Evolutionary conservation across 2,888 invertebrate genomes (phyloP).

Genomic region (Hipparchia semele): DNA sequence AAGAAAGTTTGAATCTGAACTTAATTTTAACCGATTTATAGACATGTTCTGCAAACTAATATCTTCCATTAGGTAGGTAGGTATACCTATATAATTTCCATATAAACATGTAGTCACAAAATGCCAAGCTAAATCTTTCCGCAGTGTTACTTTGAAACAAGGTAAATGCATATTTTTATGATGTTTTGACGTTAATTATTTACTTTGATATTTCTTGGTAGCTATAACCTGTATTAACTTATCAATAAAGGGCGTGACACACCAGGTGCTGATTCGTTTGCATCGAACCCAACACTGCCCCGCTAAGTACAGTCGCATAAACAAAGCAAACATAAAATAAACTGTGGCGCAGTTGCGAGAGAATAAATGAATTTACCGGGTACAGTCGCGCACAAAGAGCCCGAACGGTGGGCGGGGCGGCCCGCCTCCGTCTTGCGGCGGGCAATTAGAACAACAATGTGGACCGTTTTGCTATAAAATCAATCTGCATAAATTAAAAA

Average conservation of each 20-base stretch:
- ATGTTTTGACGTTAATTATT: no score
- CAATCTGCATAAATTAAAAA: constrained; percentile 62
- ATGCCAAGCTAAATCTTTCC: no score
- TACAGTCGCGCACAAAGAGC: constrained; percentile 66
- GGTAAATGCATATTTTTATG: no score
- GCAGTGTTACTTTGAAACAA: no score
- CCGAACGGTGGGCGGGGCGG: constrained; percentile 68
- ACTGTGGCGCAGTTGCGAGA: constrained; percentile 60
- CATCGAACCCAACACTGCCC: constrained; percentile 33
- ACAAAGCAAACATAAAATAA: constrained; percentile 67
- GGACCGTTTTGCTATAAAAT: constrained; percentile 63
- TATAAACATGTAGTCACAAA: no score
- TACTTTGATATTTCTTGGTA: background rate
- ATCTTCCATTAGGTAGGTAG: no score
- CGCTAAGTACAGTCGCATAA: constrained; percentile 62
- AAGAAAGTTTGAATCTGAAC: no score
- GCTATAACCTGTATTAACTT: background rate
- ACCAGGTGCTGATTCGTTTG: constrained; percentile 29
- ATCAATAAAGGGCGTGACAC: constrained; percentile 14
- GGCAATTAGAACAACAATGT: constrained; percentile 69
- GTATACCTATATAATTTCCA: no score
- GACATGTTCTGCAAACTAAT: no score
- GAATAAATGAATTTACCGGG: constrained; percentile 58
- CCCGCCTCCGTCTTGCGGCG: constrained; percentile 67
- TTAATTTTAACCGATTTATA: no score